These are phyloP conservation scores for Pseudomugil tenellus DNA, from an alignment of 2,797 vertebrate species.

Conservation along the genomic window DNA sequence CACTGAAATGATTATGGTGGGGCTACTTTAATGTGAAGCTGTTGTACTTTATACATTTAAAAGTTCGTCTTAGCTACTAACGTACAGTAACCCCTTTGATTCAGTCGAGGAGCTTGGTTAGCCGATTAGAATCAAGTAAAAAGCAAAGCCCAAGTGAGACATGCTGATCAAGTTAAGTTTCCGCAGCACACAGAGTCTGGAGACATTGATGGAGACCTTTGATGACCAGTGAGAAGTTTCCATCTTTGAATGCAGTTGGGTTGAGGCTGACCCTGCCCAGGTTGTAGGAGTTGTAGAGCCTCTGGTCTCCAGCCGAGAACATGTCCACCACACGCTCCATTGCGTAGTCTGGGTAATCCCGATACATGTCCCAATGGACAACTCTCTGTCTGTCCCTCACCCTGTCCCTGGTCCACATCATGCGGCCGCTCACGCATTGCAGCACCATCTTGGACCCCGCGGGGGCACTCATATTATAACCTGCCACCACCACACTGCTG, in stretches of 20 bases:
- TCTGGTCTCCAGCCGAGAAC: slow-evolving; percentile 91
- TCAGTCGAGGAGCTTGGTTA: background rate
- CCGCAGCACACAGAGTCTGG: slow-evolving; percentile 1
- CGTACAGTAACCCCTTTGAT: background rate
- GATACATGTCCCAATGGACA: slow-evolving; percentile 91
- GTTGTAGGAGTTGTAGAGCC: slow-evolving; percentile 90
- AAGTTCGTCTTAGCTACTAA: too few species aligned
- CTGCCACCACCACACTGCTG: slow-evolving; percentile 86
- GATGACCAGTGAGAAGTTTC: slow-evolving; percentile 95
- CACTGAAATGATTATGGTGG: background rate
- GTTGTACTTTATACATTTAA: background rate
- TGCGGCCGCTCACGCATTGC: slow-evolving; percentile 91
- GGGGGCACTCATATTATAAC: slow-evolving; percentile 83
- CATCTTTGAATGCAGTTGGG: slow-evolving; percentile 86
- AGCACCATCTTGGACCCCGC: slow-evolving; percentile 83
- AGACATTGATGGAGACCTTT: slow-evolving; percentile 78
- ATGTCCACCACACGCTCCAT: slow-evolving; percentile 91
- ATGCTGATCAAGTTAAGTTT: background rate
- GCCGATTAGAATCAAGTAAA: background rate
- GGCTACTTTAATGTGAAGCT: background rate
- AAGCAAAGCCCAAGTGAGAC: background rate
- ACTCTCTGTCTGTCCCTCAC: slow-evolving; percentile 92
- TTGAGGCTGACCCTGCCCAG: slow-evolving; percentile 83
- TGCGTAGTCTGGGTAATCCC: slow-evolving; percentile 67
- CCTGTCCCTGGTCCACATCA: slow-evolving; percentile 93